Conservation (phyloP, 2,888 invertebrate species). For the Acanthosepion lycidas region DNA sequence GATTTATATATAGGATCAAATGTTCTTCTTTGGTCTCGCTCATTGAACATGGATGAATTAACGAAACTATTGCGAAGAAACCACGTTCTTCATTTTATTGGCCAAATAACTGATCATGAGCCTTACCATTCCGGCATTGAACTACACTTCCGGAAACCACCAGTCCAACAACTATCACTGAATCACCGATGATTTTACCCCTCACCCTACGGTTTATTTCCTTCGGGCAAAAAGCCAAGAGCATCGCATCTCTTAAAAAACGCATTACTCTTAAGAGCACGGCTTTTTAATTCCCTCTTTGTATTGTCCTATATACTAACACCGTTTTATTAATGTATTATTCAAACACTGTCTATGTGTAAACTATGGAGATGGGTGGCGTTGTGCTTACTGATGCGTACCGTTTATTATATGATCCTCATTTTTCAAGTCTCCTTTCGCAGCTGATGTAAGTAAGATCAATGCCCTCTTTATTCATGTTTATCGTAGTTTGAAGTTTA, state of each 20-base stretch:
- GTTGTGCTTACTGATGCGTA: not conserved
- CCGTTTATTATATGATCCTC: conserved; percentile 9
- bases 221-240: not conserved
- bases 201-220: not conserved
- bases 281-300: not conserved
- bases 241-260: not conserved
- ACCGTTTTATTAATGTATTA: conserved; percentile 33
- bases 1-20: no score
- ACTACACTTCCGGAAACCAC: not conserved
- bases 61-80: no score
- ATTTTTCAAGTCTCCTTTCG: conserved; percentile 33
- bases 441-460: conserved; percentile 33
- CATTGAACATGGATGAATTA: no score
- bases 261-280: not conserved
- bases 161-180: not conserved
- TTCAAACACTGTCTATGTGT: conserved; percentile 20
- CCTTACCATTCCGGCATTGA: not conserved
- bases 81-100: not conserved
- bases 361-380: not conserved
- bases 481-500: conserved; percentile 33
- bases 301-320: not conserved
- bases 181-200: not conserved
- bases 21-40: no score
- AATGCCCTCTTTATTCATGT: conserved; percentile 10
- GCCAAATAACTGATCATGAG: not conserved